Evolutionary conservation across 2,113 vertebrate species (phyloP), one percentile per base, ranked within the genome.

Genomic region (Nannospalax galili): DNA sequence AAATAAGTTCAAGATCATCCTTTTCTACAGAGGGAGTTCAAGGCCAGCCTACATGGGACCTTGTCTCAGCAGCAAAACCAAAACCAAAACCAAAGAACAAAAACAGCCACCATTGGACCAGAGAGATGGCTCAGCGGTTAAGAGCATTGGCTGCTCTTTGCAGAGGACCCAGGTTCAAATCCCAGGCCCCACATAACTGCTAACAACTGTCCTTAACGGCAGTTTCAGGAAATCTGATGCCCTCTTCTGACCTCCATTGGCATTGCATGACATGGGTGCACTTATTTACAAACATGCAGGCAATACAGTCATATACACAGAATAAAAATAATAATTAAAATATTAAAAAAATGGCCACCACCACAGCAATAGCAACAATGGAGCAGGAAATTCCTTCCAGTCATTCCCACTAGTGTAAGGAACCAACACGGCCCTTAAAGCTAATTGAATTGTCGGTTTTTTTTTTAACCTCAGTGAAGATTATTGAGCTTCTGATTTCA

Each of bases 401-500:
- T 88, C 45, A 17, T 40, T 69, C 92, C 45, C n/a, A 37, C 12
- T 45, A 56, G 32, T 91, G 77, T 40, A 42, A 94, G 48, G 28
- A 84, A 22, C 60, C 40, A 88, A 65, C 84, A 74, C 4, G 8
- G 30, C 22, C 56, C 26, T 89, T 56, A 58, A 73, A 67, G 42
- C 60, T 91, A 82, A 82, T 60, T 9, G 16, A 7, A 69, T 40
- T 69, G n/a, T n/a, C n/a, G n/a, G n/a, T n/a, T n/a, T n/a, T n/a
- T n/a, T n/a, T n/a, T n/a, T n/a, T 72, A 90, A 24, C 1, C 12
- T 90, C 52, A 84, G 64, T 32, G 48, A 95, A 92, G 65, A 87
- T 62, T 70, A 28, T 74, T 91, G 26, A 91, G 37, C 26, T 48
- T 65, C 30, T 64, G 64, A 79, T 67, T 90, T 94, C 60, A 37